Evolutionary conservation across 2,888 invertebrate species (phyloP).

Genomic region (Hartigia nigra): DNA sequence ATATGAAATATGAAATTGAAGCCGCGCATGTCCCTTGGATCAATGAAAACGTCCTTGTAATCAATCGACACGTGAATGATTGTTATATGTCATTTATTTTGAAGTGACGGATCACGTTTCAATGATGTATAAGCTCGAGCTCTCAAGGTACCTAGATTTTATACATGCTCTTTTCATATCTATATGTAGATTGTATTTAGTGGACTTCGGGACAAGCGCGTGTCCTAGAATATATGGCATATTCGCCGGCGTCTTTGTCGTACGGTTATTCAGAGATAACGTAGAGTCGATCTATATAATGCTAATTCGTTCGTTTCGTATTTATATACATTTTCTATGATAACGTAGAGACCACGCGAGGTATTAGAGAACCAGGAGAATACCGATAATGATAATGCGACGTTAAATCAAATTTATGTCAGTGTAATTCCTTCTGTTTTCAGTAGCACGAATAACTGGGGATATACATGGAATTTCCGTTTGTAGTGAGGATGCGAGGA

Average conservation of each 20-base stretch:
- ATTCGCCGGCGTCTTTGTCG: background rate
- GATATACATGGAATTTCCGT: background rate
- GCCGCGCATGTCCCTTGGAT: background rate
- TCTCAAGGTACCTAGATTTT: constrained; percentile 9
- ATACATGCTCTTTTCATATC: background rate
- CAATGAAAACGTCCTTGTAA: background rate
- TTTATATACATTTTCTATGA: background rate
- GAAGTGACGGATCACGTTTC: background rate
- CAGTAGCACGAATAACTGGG: background rate
- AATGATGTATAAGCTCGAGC: background rate
- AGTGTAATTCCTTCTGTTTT: background rate
- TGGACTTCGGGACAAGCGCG: background rate
- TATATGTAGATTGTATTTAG: background rate
- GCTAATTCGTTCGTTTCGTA: background rate
- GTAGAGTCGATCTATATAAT: background rate
- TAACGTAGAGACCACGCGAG: background rate
- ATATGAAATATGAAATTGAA: background rate
- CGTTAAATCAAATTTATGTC: background rate
- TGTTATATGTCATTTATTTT: background rate
- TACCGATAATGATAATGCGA: background rate
- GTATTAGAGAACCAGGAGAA: background rate
- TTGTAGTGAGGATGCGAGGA: background rate
- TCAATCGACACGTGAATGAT: background rate
- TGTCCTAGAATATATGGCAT: background rate
- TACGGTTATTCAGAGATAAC: background rate